Evolutionary conservation across 1,140 invertebrate species (phyloP).

Genomic region (Dinoponera quadriceps): DNA sequence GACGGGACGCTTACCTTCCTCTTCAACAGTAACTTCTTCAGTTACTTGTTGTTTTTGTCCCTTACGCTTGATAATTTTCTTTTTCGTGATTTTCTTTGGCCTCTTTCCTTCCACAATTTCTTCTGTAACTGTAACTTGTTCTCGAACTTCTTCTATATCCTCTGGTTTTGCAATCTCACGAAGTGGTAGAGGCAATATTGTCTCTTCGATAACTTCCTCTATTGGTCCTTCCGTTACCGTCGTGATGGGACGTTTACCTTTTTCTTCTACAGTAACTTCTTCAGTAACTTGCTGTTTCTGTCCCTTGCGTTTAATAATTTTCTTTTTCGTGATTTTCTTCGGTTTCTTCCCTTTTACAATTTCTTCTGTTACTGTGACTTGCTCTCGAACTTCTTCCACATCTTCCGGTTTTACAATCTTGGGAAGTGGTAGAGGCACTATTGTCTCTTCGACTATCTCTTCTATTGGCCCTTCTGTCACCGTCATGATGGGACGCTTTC

Average conservation of each 20-base stretch:
- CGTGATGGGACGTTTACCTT: constrained; percentile 75
- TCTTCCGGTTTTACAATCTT: constrained; percentile 61
- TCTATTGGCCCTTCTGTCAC: constrained; percentile 68
- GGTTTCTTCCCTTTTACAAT: constrained; percentile 80
- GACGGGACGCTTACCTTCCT: constrained; percentile 54
- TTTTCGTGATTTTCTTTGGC: constrained; percentile 76
- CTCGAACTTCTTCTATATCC: constrained; percentile 77
- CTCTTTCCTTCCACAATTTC: constrained; percentile 81
- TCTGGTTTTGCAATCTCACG: constrained; percentile 58
- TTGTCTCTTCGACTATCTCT: constrained; percentile 48
- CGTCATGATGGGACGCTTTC: constrained; percentile 78
- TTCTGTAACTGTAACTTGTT: constrained; percentile 78
- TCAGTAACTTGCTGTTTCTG: constrained; percentile 78
- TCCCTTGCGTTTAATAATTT: constrained; percentile 82
- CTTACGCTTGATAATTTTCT: constrained; percentile 63
- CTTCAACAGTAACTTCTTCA: constrained; percentile 66
- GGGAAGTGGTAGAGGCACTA: neutral
- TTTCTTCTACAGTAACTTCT: constrained; percentile 78
- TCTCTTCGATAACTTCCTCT: constrained; percentile 56
- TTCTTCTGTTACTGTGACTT: constrained; percentile 81
- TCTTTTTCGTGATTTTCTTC: constrained; percentile 77
- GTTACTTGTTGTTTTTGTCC: constrained; percentile 65
- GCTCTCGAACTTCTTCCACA: constrained; percentile 82
- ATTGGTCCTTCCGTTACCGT: constrained; percentile 47
- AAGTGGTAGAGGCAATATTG: neutral